A percentile compares a stretch with the other conserved stretches of the same genome.
These are phyloP conservation scores for Cataglyphis albicans DNA, from an alignment of 2,888 invertebrate species.

Conservation along the genomic window DNA sequence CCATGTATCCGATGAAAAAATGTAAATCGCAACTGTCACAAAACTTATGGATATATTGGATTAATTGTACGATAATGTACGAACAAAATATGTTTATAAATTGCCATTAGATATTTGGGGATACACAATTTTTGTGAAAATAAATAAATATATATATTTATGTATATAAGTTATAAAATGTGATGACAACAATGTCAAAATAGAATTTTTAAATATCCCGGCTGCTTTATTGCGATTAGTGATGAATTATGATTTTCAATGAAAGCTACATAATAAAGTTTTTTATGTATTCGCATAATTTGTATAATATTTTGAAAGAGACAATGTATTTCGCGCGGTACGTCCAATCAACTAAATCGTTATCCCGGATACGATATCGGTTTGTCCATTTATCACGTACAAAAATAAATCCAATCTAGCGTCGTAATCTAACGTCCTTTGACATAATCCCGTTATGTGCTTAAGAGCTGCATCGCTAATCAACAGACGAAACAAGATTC, in stretches of 20 bases:
- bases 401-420: slow-evolving; percentile 32
- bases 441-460: slow-evolving; percentile 38
- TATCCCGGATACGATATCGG: slow-evolving; percentile 17
- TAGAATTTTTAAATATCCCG: not conserved
- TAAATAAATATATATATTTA: not conserved
- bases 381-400: slow-evolving; percentile 26
- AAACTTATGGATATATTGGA: not conserved
- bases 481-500: slow-evolving; percentile 1
- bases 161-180: not conserved
- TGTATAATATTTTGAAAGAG: not conserved
- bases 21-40: not conserved
- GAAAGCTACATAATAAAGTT: not conserved
- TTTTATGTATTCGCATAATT: not conserved
- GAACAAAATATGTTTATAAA: not conserved
- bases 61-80: not conserved
- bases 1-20: not conserved
- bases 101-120: not conserved
- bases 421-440: slow-evolving; percentile 7
- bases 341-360: not conserved
- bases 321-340: not conserved
- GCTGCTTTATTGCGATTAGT: not conserved
- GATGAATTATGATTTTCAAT: not conserved
- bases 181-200: not conserved
- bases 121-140: not conserved
- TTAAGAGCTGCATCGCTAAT: slow-evolving; percentile 24